Evolutionary conservation across 2,888 invertebrate genomes (phyloP).

Genomic region (Coelinius sp.): DNA sequence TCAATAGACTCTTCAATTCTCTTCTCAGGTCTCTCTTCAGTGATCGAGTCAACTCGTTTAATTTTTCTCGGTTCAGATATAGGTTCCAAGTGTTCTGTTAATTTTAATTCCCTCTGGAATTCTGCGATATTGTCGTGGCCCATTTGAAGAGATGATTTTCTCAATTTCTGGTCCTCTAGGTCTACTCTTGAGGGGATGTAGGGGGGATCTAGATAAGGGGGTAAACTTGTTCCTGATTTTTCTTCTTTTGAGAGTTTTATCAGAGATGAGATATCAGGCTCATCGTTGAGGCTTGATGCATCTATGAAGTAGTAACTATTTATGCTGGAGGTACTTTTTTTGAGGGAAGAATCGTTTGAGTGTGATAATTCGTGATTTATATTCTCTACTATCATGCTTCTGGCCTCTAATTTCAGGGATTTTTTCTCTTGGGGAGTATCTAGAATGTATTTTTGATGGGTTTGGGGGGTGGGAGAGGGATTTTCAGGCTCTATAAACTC

Average conservation of each 20-base stretch:
- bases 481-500: slow-evolving; percentile 56
- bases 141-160: slow-evolving; percentile 50
- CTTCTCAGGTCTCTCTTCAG: slow-evolving; percentile 54
- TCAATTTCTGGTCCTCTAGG: slow-evolving; percentile 46
- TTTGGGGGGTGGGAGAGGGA: slow-evolving; percentile 37
- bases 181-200: slow-evolving; percentile 44
- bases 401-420: slow-evolving; percentile 32
- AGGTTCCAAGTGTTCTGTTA: slow-evolving; percentile 62
- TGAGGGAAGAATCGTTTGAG: slow-evolving; percentile 45
- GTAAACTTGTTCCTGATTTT: slow-evolving; percentile 13
- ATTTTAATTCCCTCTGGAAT: slow-evolving; percentile 62
- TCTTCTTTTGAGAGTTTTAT: slow-evolving; percentile 37
- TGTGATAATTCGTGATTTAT: slow-evolving; percentile 43
- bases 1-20: too few relatives aligned
- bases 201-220: slow-evolving; percentile 15
- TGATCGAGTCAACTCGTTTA: slow-evolving; percentile 52
- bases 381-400: slow-evolving; percentile 46
- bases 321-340: slow-evolving; percentile 61
- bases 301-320: slow-evolving; percentile 82
- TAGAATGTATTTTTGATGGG: neutral
- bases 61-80: slow-evolving; percentile 54
- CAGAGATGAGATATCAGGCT: slow-evolving; percentile 64
- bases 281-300: slow-evolving; percentile 82
- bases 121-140: slow-evolving; percentile 61
- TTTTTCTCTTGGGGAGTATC: slow-evolving; percentile 38